These are phyloP conservation scores for Semnornis frantzii DNA, from an alignment of 2,113 vertebrate genomes.

Conservation along the genomic window DNA sequence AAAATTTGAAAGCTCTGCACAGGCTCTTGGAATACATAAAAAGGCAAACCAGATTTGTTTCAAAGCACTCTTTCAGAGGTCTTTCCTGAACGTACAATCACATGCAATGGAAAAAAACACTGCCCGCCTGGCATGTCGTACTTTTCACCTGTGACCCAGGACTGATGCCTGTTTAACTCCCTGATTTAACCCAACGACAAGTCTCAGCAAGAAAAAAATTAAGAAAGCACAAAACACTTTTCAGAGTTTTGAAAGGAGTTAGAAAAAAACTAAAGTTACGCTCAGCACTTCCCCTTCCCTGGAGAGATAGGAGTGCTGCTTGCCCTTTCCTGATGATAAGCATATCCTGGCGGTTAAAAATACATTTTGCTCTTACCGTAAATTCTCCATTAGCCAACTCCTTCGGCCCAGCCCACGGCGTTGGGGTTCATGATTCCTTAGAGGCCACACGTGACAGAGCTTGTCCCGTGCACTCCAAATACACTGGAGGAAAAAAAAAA, in stretches of 20 bases:
- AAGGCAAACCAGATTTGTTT: not conserved
- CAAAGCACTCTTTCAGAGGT: conserved; percentile 16
- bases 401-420: not conserved
- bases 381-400: conserved; percentile 29
- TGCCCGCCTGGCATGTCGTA: not conserved
- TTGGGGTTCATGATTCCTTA: not conserved
- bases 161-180: conserved; percentile 2
- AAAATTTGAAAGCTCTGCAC: conserved; percentile 11
- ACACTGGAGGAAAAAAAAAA: not conserved
- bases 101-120: conserved; percentile 54
- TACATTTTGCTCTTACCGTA: conserved; percentile 59
- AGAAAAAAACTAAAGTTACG: conserved; percentile 53
- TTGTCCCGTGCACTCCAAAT: rapidly evolving
- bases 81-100: conserved; percentile 21
- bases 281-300: conserved; percentile 62
- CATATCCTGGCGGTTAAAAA: conserved; percentile 73
- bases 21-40: not conserved
- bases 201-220: not conserved
- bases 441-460: not conserved
- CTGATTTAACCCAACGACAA: not conserved
- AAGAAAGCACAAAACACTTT: not conserved
- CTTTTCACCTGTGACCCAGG: conserved; percentile 47
- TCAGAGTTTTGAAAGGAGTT: conserved; percentile 27
- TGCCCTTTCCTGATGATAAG: conserved; percentile 72
- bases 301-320: conserved; percentile 56